Evolutionary conservation across 2,888 invertebrate genomes (phyloP).

Genomic region (Ochropleura plecta): DNA sequence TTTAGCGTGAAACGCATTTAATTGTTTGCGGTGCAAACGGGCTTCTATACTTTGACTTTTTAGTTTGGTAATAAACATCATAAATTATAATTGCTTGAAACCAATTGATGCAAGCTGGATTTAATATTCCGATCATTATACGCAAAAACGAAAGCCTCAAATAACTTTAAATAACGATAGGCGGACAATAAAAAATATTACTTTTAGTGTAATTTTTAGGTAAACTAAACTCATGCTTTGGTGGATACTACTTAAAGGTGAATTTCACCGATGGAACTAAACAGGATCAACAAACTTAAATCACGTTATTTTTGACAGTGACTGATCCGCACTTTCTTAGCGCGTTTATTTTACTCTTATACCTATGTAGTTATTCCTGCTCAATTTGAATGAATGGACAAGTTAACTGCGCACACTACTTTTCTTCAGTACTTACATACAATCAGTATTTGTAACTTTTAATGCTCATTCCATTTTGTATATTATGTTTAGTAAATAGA

Average conservation of each 20-base stretch:
- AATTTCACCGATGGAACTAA: background rate
- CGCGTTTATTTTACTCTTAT: slow-evolving; percentile 10
- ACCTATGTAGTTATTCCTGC: slow-evolving; percentile 21
- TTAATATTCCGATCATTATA: slow-evolving; percentile 18
- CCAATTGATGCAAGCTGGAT: background rate
- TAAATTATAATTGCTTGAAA: background rate
- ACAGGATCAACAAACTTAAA: background rate
- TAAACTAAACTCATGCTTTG: background rate
- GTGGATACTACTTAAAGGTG: background rate
- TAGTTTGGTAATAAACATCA: background rate
- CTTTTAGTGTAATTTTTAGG: slow-evolving; percentile 1
- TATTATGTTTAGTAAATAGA: slow-evolving; percentile 33
- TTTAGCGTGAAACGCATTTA: background rate
- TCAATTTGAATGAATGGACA: background rate
- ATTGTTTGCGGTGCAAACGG: background rate
- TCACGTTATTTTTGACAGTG: background rate
- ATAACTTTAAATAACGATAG: background rate
- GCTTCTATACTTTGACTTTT: background rate
- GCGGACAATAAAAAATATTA: background rate
- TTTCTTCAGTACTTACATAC: slow-evolving; percentile 52
- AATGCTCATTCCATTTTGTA: slow-evolving; percentile 49
- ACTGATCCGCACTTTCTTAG: background rate
- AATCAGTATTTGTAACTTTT: slow-evolving; percentile 54
- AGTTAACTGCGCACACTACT: slow-evolving; percentile 8
- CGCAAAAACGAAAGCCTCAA: background rate